phyloP scores from a whole-genome alignment of 23 tunicate genomes.

The Halocynthia roretzi region DNA sequence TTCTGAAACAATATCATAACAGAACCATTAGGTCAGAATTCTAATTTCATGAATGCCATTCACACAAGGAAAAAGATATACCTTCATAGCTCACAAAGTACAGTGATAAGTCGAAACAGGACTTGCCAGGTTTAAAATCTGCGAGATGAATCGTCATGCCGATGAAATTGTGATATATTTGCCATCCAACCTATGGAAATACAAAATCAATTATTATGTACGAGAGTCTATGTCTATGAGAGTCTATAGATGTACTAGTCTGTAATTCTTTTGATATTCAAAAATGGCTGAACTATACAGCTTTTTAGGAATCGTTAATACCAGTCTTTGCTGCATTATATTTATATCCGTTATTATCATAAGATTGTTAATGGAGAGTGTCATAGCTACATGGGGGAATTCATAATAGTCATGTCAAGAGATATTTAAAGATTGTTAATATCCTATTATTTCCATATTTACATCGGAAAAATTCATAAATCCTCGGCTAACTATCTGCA shows the following conservation, averaged over 20 bases:
- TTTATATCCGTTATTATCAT: too few relatives aligned
- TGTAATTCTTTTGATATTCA: too few relatives aligned
- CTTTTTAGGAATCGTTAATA: too few relatives aligned
- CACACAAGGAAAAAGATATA: neutral
- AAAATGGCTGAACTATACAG: too few relatives aligned
- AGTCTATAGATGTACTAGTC: too few relatives aligned
- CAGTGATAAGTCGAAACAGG: neutral
- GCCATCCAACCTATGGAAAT: constrained; percentile 46
- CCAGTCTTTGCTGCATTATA: too few relatives aligned
- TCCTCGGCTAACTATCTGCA: neutral
- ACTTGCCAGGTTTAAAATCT: neutral
- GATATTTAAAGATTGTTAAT: neutral
- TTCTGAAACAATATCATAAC: neutral
- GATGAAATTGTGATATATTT: constrained; percentile 36
- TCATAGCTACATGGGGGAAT: too few relatives aligned
- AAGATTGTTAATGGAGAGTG: too few relatives aligned
- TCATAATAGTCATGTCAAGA: too few relatives aligned
- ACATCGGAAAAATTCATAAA: neutral
- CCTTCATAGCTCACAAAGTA: constrained; percentile 13
- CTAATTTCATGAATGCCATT: neutral
- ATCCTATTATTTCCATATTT: neutral
- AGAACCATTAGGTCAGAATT: neutral
- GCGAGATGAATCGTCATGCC: constrained; percentile 42
- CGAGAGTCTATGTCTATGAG: too few relatives aligned
- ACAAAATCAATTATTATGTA: neutral